A percentile compares a stretch with the other conserved stretches of the same genome.
These are phyloP conservation scores for Leistus spinibarbis DNA, from an alignment of 2,888 invertebrate genomes.

Conservation along the genomic window DNA sequence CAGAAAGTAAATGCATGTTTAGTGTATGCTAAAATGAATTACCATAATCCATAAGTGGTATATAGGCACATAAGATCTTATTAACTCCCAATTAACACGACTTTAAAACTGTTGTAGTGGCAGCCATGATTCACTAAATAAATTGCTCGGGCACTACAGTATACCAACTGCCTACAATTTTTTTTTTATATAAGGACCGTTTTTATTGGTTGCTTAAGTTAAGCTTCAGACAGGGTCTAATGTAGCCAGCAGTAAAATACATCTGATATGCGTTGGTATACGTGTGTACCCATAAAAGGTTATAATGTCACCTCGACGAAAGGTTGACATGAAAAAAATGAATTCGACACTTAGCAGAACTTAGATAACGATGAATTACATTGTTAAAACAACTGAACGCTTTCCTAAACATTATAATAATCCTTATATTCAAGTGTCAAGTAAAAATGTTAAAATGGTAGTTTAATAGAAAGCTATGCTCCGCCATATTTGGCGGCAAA, in stretches of 20 bases:
- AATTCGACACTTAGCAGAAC: slow-evolving; percentile 25
- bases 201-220: slow-evolving; percentile 1
- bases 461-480: slow-evolving; percentile 16
- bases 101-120: slow-evolving; percentile 17
- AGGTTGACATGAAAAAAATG: slow-evolving; percentile 29
- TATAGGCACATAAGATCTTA: slow-evolving; percentile 21
- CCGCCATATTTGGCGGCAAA: slow-evolving; percentile 19
- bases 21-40: not conserved
- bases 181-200: too few relatives aligned
- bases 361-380: slow-evolving; percentile 27
- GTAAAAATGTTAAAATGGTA: not conserved
- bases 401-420: slow-evolving; percentile 15
- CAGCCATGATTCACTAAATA: slow-evolving; percentile 21
- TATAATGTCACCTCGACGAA: slow-evolving; percentile 30
- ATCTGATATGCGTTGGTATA: slow-evolving; percentile 28
- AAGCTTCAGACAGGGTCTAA: slow-evolving; percentile 7
- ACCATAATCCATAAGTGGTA: not conserved
- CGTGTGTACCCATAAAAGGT: slow-evolving; percentile 29
- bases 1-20: not conserved
- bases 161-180: not conserved
- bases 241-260: slow-evolving; percentile 14
- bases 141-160: not conserved
- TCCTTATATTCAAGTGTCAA: slow-evolving; percentile 9
- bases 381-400: slow-evolving; percentile 28
- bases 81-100: slow-evolving; percentile 26